Conservation (phyloP, 1,140 invertebrate species). For the Parasteatoda tepidariorum region DNA sequence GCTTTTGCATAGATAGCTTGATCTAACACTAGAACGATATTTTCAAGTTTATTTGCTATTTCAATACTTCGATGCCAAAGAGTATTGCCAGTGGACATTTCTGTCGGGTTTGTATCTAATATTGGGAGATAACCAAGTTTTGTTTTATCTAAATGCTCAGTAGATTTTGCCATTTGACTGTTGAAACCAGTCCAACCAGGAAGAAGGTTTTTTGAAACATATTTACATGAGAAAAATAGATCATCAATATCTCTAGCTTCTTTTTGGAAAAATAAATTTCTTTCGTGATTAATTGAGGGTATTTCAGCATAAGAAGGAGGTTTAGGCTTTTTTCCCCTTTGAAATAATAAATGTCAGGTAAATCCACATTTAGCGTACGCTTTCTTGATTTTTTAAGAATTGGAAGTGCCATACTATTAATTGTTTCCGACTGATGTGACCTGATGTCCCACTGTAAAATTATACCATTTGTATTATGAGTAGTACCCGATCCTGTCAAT, state of each 20-base stretch:
- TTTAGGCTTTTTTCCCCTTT: no score
- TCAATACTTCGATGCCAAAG: background rate
- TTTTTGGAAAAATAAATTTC: background rate
- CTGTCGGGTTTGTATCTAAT: slow-evolving; percentile 44
- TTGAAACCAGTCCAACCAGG: background rate
- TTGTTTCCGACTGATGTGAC: no score
- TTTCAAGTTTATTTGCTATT: background rate
- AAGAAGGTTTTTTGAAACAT: no score
- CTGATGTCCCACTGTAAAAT: background rate
- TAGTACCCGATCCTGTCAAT: background rate
- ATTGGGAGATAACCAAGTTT: no score
- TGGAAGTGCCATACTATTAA: no score
- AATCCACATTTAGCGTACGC: background rate
- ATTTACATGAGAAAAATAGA: background rate
- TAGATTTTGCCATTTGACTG: no score
- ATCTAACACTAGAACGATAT: slow-evolving; percentile 8
- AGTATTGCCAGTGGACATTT: slow-evolving; percentile 10
- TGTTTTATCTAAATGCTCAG: no score
- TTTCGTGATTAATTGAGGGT: no score
- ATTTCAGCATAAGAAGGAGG: no score
- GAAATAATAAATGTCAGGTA: background rate
- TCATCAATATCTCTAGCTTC: background rate
- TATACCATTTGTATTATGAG: background rate
- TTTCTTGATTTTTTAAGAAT: background rate
- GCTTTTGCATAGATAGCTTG: slow-evolving; percentile 58